These are phyloP conservation scores for Tragelaphus strepsiceros DNA, from an alignment of 2,113 vertebrate species.

Conservation along the genomic window DNA sequence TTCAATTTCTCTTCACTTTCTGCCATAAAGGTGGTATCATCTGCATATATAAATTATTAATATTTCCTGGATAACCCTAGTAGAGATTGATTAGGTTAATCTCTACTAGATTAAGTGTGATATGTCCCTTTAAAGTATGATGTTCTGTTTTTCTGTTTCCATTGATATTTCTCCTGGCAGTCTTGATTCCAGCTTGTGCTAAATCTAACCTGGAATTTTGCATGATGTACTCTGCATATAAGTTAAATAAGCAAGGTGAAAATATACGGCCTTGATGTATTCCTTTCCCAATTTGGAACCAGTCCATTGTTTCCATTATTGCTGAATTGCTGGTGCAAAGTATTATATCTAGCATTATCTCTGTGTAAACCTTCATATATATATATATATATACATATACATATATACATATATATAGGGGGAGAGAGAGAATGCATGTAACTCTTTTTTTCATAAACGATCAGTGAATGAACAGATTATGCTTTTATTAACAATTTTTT, in stretches of 20 bases:
- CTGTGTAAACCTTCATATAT: not conserved
- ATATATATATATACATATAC: not conserved
- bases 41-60: not conserved
- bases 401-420: not conserved
- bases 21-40: not conserved
- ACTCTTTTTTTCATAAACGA: not conserved
- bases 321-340: not conserved
- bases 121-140: not conserved
- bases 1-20: not conserved
- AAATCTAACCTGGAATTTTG: not conserved
- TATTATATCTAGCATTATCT: not conserved
- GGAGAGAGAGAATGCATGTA: not conserved
- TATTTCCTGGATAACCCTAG: not conserved
- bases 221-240: not conserved
- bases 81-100: not conserved
- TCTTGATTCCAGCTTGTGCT: not conserved
- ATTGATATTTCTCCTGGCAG: not conserved
- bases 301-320: not conserved
- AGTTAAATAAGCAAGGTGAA: not conserved
- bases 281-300: not conserved
- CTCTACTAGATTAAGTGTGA: not conserved
- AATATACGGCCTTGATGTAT: not conserved
- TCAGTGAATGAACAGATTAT: constrained; percentile 24
- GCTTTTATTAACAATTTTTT: constrained; percentile 28
- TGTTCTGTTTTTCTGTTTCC: not conserved